Evolutionary conservation across 2,888 invertebrate genomes (phyloP), one percentile per base, ranked within the genome.

Genomic region (Nymphalis polychloros): DNA sequence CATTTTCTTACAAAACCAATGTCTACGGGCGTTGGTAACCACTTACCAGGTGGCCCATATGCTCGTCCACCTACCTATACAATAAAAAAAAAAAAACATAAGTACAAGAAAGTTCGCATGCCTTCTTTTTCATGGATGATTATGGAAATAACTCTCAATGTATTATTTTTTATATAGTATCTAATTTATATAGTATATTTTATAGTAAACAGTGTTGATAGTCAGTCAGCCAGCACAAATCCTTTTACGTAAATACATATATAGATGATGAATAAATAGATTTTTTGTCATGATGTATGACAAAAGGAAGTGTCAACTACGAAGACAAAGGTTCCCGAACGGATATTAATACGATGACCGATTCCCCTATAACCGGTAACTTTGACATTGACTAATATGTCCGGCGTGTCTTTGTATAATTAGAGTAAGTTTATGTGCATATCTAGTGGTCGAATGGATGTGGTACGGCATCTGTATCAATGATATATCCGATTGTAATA

Each of bases 301-400:
- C 53, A 41, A 55, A 20, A 55, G 64, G 64, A 60, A 63, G 69
- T 70, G 63, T 68, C 73, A 72, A 69, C 68, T 59, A 55, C 10
- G 63, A 73, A 68, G 67, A 65, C 55, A 61, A 70, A 66, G 59
- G 71, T 72, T 69, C 63, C 69, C 68, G 70, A 62, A 47, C 73
- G 75, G 75, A 73, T 73, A 75, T 75, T 73, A 73, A 57, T 64
- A 60, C 67, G 70, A 67, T 72, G 75, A 72, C 75, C 75, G 67
- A 71, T 70, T 59, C 67, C 31, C 63, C 63, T 64, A 64, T 65
- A 71, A 64, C 66, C 65, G 65, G 57, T 59, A 69, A 65, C 67
- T 67, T 65, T 75, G 73, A 73, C 73, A 68, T 57, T 69, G 73
- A 74, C 66, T 73, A 74, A 74, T 74, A 71, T 65, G 64, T 65